These are phyloP conservation scores for Neuroscelio doddi DNA, from an alignment of 2,888 invertebrate species.

Conservation along the genomic window DNA sequence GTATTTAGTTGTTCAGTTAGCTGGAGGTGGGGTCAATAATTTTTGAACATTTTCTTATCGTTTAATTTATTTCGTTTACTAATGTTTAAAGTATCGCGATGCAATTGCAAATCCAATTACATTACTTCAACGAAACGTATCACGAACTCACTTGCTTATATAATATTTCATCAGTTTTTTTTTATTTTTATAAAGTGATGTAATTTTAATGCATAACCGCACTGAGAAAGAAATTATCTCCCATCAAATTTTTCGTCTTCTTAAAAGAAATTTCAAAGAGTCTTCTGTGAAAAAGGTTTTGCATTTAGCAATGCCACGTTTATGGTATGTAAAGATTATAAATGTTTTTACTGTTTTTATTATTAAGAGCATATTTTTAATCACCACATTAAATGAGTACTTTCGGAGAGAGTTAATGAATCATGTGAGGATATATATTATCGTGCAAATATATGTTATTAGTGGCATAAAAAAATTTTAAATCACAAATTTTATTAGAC, in stretches of 20 bases:
- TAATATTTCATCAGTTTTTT: conserved; percentile 26
- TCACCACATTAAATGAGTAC: too few relatives aligned
- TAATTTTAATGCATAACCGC: conserved; percentile 14
- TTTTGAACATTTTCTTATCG: conserved; percentile 25
- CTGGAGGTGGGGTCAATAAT: conserved; percentile 23
- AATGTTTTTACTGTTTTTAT: too few relatives aligned
- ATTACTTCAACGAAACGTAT: conserved; percentile 1
- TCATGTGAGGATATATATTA: too few relatives aligned
- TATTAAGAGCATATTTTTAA: too few relatives aligned
- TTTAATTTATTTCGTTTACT: conserved; percentile 15
- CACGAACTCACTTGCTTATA: conserved; percentile 20
- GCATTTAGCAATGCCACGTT: not conserved
- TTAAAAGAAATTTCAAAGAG: conserved; percentile 15
- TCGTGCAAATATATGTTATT: too few relatives aligned
- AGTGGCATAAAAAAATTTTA: too few relatives aligned
- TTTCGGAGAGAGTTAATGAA: too few relatives aligned
- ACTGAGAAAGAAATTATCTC: conserved; percentile 18
- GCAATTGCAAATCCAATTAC: conserved; percentile 4
- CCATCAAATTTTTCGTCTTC: conserved; percentile 19
- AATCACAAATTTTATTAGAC: not conserved
- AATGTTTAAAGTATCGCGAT: conserved; percentile 12
- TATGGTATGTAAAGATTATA: too few relatives aligned
- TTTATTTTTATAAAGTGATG: conserved; percentile 17
- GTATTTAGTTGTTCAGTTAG: conserved; percentile 21
- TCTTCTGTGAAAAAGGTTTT: conserved; percentile 9